Evolutionary conservation across 1,140 invertebrate genomes (phyloP).

Genomic region (Goniozus legneri): DNA sequence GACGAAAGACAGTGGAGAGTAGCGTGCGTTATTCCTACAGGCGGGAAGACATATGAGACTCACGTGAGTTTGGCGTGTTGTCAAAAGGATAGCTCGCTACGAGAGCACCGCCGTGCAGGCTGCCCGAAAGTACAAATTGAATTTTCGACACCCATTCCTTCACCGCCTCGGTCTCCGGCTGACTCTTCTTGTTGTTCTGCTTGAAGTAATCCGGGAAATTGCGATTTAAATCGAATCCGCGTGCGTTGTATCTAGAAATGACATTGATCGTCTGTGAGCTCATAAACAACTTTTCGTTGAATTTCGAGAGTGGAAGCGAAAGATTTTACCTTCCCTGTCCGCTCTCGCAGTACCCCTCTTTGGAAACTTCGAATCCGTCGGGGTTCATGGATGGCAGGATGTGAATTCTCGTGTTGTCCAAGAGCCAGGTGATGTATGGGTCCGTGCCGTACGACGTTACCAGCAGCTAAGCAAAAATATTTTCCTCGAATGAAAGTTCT

Average conservation of each 20-base stretch:
- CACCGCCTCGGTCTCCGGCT: slow-evolving; percentile 91
- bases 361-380: slow-evolving; percentile 83
- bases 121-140: slow-evolving; percentile 87
- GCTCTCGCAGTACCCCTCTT: slow-evolving; percentile 83
- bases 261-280: neutral
- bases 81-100: slow-evolving; percentile 92
- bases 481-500: slow-evolving; percentile 7
- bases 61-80: slow-evolving; percentile 87
- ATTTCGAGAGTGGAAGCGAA: neutral
- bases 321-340: slow-evolving; percentile 69
- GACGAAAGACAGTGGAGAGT: no score
- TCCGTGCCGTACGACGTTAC: slow-evolving; percentile 78
- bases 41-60: slow-evolving; percentile 58
- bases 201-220: slow-evolving; percentile 94
- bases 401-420: slow-evolving; percentile 88
- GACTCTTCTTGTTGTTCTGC: slow-evolving; percentile 77
- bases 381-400: slow-evolving; percentile 92
- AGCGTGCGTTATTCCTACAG: no score
- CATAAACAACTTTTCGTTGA: neutral
- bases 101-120: slow-evolving; percentile 86
- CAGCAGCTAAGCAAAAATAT: slow-evolving; percentile 62
- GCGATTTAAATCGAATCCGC: slow-evolving; percentile 84
- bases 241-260: slow-evolving; percentile 72
- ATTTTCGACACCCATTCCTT: slow-evolving; percentile 91
- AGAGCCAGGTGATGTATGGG: slow-evolving; percentile 76